Evolutionary conservation across 2,797 vertebrate genomes (phyloP).

Genomic region (Leptatherina wallacei): DNA sequence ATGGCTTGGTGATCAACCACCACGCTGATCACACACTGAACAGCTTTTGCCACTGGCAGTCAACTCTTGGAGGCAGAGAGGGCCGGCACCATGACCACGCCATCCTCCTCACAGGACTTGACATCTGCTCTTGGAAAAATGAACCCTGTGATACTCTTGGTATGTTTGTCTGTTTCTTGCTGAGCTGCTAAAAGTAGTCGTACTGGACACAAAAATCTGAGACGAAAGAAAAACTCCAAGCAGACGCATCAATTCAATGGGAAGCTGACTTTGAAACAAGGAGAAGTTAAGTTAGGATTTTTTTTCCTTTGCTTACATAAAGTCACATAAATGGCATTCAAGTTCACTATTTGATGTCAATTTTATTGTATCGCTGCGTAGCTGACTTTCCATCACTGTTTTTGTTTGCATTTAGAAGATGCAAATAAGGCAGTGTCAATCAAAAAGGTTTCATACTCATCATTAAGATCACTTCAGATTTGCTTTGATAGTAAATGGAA

Average conservation of each 20-base stretch:
- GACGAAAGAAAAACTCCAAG: not conserved
- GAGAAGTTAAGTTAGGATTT: not conserved
- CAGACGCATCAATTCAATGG: not conserved
- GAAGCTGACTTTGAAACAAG: not conserved
- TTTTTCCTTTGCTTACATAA: not conserved
- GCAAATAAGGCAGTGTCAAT: no score
- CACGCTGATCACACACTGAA: conserved; percentile 92
- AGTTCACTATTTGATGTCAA: not conserved
- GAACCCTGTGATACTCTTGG: conserved; percentile 93
- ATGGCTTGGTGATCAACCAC: conserved; percentile 90
- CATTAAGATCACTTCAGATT: no score
- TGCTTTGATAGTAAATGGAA: no score
- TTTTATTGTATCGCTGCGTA: no score
- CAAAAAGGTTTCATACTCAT: no score
- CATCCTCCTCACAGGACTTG: conserved; percentile 90
- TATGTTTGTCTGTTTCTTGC: conserved; percentile 54
- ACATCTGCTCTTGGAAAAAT: conserved; percentile 95
- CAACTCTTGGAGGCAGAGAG: conserved; percentile 84
- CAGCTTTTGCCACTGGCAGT: conserved; percentile 96
- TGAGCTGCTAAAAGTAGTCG: not conserved
- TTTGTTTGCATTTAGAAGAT: no score
- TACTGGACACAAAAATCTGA: not conserved
- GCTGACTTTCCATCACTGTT: no score
- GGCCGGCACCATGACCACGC: conserved; percentile 92
- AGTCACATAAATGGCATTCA: not conserved